Evolutionary conservation across 1,140 invertebrate species (phyloP).

Genomic region (Danaus plexippus): DNA sequence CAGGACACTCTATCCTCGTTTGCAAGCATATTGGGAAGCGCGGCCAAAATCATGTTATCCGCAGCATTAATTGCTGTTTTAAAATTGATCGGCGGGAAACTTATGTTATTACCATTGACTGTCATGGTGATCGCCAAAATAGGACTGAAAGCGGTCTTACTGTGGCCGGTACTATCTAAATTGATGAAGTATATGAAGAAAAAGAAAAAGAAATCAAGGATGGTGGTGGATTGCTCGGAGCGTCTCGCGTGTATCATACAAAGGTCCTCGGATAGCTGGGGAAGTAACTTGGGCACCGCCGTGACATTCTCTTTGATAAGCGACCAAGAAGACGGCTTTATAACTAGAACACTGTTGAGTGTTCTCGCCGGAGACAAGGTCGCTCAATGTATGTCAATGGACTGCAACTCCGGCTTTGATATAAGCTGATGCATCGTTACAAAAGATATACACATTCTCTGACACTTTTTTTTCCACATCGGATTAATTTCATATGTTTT

Average conservation of each 20-base stretch:
- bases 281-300: slow-evolving; percentile 50
- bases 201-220: slow-evolving; percentile 44
- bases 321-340: slow-evolving; percentile 50
- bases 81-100: slow-evolving; percentile 54
- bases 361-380: slow-evolving; percentile 59
- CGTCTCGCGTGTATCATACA: slow-evolving; percentile 57
- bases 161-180: slow-evolving; percentile 62
- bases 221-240: slow-evolving; percentile 53
- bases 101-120: slow-evolving; percentile 48
- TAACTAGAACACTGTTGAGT: slow-evolving; percentile 53
- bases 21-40: slow-evolving; percentile 53
- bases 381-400: slow-evolving; percentile 62
- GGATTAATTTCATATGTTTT: too few species aligned
- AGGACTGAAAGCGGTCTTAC: slow-evolving; percentile 49
- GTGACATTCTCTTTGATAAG: slow-evolving; percentile 55
- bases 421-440: slow-evolving; percentile 45
- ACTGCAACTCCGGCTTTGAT: slow-evolving; percentile 57
- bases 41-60: slow-evolving; percentile 63
- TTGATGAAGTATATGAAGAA: slow-evolving; percentile 62
- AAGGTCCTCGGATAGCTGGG: slow-evolving; percentile 41
- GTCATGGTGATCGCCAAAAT: slow-evolving; percentile 50
- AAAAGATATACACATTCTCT: neutral
- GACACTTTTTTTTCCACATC: too few species aligned
- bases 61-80: slow-evolving; percentile 48
- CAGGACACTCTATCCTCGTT: slow-evolving; percentile 50